These are phyloP conservation scores for Uria aalge DNA, from an alignment of 2,113 vertebrate genomes.

Conservation along the genomic window DNA sequence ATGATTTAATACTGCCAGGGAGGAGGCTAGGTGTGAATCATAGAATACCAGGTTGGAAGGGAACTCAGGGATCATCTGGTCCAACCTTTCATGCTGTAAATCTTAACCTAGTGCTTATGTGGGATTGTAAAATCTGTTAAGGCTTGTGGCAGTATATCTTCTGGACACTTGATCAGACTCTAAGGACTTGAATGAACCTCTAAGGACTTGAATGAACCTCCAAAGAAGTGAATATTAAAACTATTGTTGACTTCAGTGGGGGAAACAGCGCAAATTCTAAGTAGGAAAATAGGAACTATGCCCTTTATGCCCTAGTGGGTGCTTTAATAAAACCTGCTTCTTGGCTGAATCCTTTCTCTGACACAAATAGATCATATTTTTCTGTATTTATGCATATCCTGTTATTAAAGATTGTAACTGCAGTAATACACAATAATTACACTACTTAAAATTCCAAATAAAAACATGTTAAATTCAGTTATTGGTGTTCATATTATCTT, in stretches of 20 bases:
- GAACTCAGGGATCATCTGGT: not conserved
- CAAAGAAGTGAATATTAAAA: not conserved
- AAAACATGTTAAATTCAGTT: not conserved
- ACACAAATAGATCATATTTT: not conserved
- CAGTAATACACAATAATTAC: not conserved
- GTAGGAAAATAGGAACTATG: not conserved
- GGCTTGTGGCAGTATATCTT: not conserved
- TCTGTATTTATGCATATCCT: not conserved
- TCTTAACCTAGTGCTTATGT: not conserved
- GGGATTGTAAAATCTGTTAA: not conserved
- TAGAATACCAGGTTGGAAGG: not conserved
- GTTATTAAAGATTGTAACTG: not conserved
- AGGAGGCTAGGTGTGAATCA: not conserved
- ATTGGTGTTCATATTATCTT: constrained; percentile 8
- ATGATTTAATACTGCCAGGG: not conserved
- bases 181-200: not conserved
- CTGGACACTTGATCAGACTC: not conserved
- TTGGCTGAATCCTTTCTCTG: not conserved
- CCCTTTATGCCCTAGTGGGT: fast-evolving
- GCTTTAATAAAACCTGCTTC: not conserved
- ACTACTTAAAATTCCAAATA: not conserved
- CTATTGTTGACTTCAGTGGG: not conserved
- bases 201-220: not conserved
- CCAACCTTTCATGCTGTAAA: not conserved
- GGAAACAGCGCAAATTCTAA: not conserved